Evolutionary conservation across 2,797 vertebrate genomes (phyloP), one percentile per base, ranked within the genome.

Genomic region (Hoplostethus atlanticus): DNA sequence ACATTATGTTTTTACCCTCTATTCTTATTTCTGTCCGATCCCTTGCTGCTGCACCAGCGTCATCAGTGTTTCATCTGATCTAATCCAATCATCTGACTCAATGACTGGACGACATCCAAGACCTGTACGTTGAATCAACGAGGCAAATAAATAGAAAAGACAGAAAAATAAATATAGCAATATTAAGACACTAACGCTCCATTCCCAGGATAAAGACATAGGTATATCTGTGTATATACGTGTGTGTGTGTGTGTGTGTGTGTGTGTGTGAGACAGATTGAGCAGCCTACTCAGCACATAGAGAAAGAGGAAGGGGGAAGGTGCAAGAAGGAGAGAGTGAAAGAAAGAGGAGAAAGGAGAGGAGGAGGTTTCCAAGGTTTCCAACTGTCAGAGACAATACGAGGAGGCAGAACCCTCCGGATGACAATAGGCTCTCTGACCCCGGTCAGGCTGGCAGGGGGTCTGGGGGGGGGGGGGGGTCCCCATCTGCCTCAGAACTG

Each of bases 371-470:
- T 89, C 71, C 84, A 87, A 77, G 83, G 86, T 84, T 87, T 89
- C 90, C 90, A 91, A 90, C 86, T 79, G 87, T 84, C 79, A 40
- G 68, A 81, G 77, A 94, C 92, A 94, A 95, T 90, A 84, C 91
- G 80, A 78, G 82, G 84, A 81, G 88, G 86, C 74, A 53, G 71
- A 71, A 75, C 86, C 61, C 85, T 92, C 86, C 62, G 90, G 88
- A 89, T 90, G 89, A 95, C 94, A 95, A 95, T 93, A 91, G 92
- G 77, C 81, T 87, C 92, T 94, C 90, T 94, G 92, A 93, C 92
- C 91, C 68, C 58, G 71, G 85, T 88, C 84, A 83, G 13, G 76
- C 79, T 69, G 42, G 81, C n/a, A 0, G 75, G 66, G 53, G 59
- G 76, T 70, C 36, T 64, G 67, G 76, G 65, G 64, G 40, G 66